A percentile compares a stretch with the other conserved stretches of the same genome.
These are phyloP conservation scores for Crossaster papposus DNA, from an alignment of 53 echinoderm and acorn worm genomes.

Conservation along the genomic window DNA sequence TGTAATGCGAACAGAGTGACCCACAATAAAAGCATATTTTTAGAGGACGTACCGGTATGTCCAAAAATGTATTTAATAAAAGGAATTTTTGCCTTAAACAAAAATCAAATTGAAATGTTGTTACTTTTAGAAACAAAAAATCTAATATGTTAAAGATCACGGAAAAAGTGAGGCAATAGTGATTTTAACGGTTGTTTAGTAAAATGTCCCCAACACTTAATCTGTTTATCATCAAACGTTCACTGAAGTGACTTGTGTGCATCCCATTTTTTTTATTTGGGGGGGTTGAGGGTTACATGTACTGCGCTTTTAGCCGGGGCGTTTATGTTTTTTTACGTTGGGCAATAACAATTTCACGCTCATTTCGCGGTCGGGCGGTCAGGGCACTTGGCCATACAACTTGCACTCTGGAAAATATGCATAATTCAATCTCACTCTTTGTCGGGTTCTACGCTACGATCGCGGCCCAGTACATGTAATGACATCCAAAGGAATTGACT, in stretches of 20 bases:
- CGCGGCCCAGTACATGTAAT: neutral
- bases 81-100: no score
- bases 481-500: neutral
- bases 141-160: no score
- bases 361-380: conserved; percentile 26
- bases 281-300: neutral
- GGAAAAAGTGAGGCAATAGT: no score
- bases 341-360: conserved; percentile 27
- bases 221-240: neutral
- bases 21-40: no score
- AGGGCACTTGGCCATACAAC: neutral
- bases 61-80: no score
- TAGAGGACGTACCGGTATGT: no score
- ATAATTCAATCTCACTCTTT: conserved; percentile 48
- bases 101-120: no score
- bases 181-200: no score
- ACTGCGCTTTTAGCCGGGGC: neutral
- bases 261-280: neutral
- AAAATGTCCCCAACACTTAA: neutral
- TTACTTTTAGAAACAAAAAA: no score
- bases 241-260: neutral
- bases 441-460: neutral
- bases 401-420: conserved; percentile 37
- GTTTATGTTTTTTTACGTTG: neutral
- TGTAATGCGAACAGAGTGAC: no score